These are phyloP conservation scores for Melitaea cinxia DNA, from an alignment of 1,140 invertebrate species.

Conservation along the genomic window DNA sequence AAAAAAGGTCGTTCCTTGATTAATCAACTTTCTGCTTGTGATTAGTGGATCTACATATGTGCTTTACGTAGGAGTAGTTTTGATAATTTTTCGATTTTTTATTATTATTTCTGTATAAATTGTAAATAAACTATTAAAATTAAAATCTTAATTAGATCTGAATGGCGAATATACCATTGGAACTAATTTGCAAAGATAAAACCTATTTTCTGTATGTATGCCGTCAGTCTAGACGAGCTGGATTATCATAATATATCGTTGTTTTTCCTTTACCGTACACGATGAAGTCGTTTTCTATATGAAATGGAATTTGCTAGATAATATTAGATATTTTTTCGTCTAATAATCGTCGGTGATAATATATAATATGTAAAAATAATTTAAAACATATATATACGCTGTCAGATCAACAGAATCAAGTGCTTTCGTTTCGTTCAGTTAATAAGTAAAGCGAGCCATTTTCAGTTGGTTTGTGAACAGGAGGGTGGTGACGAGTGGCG, in stretches of 20 bases:
- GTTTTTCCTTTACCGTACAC: neutral
- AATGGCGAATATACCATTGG: neutral
- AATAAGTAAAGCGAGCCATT: too few species aligned
- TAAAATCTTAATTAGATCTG: neutral
- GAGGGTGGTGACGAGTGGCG: conserved; percentile 50
- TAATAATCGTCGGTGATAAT: too few species aligned
- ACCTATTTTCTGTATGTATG: neutral
- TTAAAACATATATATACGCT: too few species aligned
- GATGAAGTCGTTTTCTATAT: conserved; percentile 30
- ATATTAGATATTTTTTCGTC: conserved; percentile 8
- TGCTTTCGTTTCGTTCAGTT: too few species aligned
- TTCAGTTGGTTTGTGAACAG: conserved; percentile 16
- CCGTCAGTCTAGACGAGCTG: conserved; percentile 18
- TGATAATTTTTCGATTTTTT: neutral
- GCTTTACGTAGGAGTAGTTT: too few species aligned
- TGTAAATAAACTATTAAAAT: neutral
- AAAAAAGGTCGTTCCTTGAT: neutral
- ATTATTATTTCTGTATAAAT: neutral
- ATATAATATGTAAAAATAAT: too few species aligned
- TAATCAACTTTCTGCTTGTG: too few species aligned
- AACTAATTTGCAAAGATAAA: conserved; percentile 3
- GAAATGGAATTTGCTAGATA: conserved; percentile 38
- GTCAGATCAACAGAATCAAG: too few species aligned
- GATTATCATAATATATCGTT: conserved; percentile 26
- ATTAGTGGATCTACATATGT: too few species aligned